These are phyloP conservation scores for Diploscapter pachys DNA, from an alignment of 1,140 invertebrate genomes.

Conservation along the genomic window DNA sequence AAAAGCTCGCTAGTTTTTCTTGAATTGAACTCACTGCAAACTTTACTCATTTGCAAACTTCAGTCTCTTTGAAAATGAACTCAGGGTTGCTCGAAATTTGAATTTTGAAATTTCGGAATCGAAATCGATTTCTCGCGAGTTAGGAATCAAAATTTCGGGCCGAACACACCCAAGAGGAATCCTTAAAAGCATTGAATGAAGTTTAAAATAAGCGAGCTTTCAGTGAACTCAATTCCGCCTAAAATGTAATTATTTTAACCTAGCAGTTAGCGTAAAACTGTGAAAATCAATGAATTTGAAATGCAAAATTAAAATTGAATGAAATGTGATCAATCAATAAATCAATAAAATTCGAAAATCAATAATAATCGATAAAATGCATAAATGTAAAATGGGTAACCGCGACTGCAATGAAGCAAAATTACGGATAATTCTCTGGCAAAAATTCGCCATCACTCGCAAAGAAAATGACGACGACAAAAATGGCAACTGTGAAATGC, in stretches of 20 bases:
- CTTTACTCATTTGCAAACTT: slow-evolving; percentile 15
- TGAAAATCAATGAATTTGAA: no score
- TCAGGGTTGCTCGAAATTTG: slow-evolving; percentile 3
- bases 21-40: slow-evolving; percentile 19
- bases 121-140: slow-evolving; percentile 19
- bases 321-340: slow-evolving; percentile 26
- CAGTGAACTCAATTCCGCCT: no score
- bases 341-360: slow-evolving; percentile 22
- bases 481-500: slow-evolving; percentile 28
- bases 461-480: slow-evolving; percentile 28
- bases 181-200: not conserved
- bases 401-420: slow-evolving; percentile 8
- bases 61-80: slow-evolving; percentile 12
- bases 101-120: slow-evolving; percentile 14
- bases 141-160: slow-evolving; percentile 1
- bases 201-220: no score
- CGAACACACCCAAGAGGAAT: slow-evolving; percentile 8
- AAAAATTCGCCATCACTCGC: slow-evolving; percentile 25
- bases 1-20: slow-evolving; percentile 20
- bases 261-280: no score
- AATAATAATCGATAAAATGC: slow-evolving; percentile 11
- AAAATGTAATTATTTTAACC: no score
- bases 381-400: slow-evolving; percentile 12
- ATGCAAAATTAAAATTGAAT: slow-evolving; percentile 6
- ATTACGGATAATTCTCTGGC: slow-evolving; percentile 23